Evolutionary conservation across 2,888 invertebrate genomes (phyloP).

Genomic region (Myathropa florea): DNA sequence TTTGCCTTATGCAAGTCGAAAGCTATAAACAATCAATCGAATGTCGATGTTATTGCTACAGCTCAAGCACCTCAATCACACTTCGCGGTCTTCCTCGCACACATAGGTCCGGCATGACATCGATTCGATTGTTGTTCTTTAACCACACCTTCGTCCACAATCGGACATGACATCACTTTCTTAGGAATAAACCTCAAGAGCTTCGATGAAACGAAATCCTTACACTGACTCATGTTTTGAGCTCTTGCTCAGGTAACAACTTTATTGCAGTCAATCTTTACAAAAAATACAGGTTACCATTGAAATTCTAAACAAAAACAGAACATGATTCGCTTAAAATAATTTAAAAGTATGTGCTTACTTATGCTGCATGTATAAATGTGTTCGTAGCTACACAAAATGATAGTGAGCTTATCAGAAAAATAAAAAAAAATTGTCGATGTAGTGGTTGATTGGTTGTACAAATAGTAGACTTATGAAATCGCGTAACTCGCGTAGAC

Average conservation of each 20-base stretch:
- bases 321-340: constrained; percentile 39
- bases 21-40: too few species aligned
- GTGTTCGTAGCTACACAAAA: background rate
- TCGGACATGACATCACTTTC: constrained; percentile 39
- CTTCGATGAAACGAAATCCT: background rate
- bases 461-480: constrained; percentile 31
- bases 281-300: constrained; percentile 2
- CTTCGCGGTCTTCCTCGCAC: background rate
- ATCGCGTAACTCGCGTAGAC: constrained; percentile 6
- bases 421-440: constrained; percentile 32
- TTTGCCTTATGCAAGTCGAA: too few species aligned
- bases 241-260: constrained; percentile 29
- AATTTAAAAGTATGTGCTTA: constrained; percentile 20
- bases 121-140: background rate
- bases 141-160: constrained; percentile 4
- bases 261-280: constrained; percentile 42
- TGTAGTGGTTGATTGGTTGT: constrained; percentile 40
- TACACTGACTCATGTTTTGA: constrained; percentile 37
- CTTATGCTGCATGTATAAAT: constrained; percentile 38
- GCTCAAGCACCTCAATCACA: background rate
- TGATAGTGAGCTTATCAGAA: constrained; percentile 47
- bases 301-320: constrained; percentile 27
- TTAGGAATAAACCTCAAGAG: background rate
- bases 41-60: too few species aligned
- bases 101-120: background rate